Conservation (phyloP, 2,888 invertebrate species). For the Rhingia rostrata region DNA sequence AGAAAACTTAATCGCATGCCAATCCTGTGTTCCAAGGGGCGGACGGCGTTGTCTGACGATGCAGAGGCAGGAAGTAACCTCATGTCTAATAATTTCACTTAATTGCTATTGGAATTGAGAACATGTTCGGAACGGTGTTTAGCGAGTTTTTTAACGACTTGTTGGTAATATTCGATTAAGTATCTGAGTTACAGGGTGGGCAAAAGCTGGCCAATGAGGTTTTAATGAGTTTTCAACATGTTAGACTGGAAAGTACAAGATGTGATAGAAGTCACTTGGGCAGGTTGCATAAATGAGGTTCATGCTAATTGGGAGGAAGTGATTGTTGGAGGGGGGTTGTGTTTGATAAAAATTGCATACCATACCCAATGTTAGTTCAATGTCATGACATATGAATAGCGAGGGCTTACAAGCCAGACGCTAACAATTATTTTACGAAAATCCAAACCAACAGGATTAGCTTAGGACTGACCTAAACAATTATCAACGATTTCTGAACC, state of each 20-base stretch:
- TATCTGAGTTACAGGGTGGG: not conserved
- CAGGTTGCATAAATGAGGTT: not conserved
- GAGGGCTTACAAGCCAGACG: too few species aligned
- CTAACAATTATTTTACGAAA: too few species aligned
- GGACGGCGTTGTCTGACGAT: slow-evolving; percentile 19
- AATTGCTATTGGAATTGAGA: slow-evolving; percentile 32
- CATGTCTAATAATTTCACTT: slow-evolving; percentile 46
- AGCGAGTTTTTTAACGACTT: not conserved
- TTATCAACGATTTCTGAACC: too few species aligned
- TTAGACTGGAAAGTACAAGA: not conserved
- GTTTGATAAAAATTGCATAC: too few species aligned
- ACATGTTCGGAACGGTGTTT: slow-evolving; percentile 13
- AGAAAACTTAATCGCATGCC: slow-evolving; percentile 42
- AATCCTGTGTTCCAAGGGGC: slow-evolving; percentile 14
- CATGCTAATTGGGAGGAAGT: not conserved
- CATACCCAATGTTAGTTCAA: too few species aligned
- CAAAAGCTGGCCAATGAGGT: not conserved
- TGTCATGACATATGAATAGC: too few species aligned
- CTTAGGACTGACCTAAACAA: too few species aligned
- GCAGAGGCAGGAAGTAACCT: slow-evolving; percentile 34
- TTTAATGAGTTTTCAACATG: slow-evolving; percentile 2
- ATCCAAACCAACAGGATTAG: too few species aligned
- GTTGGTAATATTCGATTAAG: not conserved
- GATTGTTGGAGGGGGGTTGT: not conserved
- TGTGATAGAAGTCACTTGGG: not conserved